These are phyloP conservation scores for Pocillopora damicornis DNA, from an alignment of 64 coral and sea anemone genomes.

Conservation along the genomic window DNA sequence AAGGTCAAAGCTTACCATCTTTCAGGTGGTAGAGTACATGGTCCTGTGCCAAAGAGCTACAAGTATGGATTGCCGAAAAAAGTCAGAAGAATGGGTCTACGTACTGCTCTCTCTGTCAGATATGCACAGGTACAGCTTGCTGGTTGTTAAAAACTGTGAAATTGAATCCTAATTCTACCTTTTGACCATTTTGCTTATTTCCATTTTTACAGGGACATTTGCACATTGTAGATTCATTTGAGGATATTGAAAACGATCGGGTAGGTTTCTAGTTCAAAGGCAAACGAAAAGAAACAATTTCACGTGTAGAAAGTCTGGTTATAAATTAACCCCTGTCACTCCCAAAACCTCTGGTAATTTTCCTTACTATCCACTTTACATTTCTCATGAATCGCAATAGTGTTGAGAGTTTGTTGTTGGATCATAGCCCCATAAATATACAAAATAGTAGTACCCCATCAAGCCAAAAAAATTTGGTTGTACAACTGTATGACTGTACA, in stretches of 20 bases:
- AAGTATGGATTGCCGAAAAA: slow-evolving; percentile 95
- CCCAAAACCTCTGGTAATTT: no score
- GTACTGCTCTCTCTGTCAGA: slow-evolving; percentile 87
- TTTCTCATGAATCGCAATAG: no score
- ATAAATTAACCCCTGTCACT: no score
- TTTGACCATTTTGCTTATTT: not conserved
- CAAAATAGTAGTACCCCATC: no score
- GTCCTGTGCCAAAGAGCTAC: slow-evolving; percentile 89
- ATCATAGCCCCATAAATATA: no score
- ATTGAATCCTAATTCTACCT: no score
- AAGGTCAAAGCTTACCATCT: not conserved
- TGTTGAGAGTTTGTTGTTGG: no score
- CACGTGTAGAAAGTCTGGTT: no score
- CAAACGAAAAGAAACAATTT: not conserved
- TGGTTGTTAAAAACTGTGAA: not conserved
- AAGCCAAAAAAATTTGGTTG: no score
- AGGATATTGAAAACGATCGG: slow-evolving; percentile 64
- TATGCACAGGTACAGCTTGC: slow-evolving; percentile 73
- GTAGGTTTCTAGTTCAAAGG: slow-evolving; percentile 9
- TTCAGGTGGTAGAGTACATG: slow-evolving; percentile 92
- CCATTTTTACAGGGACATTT: slow-evolving; percentile 58
- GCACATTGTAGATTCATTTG: slow-evolving; percentile 84
- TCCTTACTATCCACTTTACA: no score
- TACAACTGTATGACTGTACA: no score
- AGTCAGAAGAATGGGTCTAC: slow-evolving; percentile 95